These are phyloP conservation scores for Azemiops feae DNA, from an alignment of 2,113 vertebrate species.

Conservation along the genomic window DNA sequence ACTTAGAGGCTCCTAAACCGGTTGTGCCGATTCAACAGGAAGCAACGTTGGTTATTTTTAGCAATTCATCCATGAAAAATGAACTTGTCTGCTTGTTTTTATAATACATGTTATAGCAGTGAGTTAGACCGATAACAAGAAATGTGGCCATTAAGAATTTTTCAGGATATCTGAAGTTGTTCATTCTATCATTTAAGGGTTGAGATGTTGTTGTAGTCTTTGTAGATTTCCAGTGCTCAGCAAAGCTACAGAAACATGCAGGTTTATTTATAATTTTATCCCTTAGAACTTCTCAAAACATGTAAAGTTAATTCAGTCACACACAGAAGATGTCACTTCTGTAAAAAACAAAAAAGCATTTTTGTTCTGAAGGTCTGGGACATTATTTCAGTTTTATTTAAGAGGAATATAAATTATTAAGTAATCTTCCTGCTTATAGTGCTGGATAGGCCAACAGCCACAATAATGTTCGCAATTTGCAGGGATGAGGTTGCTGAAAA, in stretches of 20 bases:
- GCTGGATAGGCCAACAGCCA: background rate
- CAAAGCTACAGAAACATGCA: background rate
- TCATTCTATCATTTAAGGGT: background rate
- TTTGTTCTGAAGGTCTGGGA: conserved; percentile 6
- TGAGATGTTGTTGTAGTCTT: background rate
- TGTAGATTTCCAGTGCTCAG: background rate
- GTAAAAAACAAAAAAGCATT: background rate
- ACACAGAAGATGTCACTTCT: background rate
- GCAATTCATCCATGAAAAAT: background rate
- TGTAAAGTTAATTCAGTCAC: background rate
- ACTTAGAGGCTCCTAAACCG: background rate
- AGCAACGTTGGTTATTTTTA: background rate
- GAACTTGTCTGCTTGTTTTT: background rate
- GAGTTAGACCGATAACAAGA: background rate
- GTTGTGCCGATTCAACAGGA: background rate
- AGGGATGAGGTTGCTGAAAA: background rate
- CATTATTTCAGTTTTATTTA: background rate
- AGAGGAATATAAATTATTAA: background rate
- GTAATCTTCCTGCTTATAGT: conserved; percentile 21
- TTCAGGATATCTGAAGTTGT: background rate
- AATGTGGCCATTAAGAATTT: background rate
- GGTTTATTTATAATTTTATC: background rate
- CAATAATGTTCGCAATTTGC: background rate
- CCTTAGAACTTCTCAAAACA: accelerated
- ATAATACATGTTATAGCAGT: background rate